These are phyloP conservation scores for Boloria euphrosyne DNA, from an alignment of 2,888 invertebrate genomes.

Conservation along the genomic window DNA sequence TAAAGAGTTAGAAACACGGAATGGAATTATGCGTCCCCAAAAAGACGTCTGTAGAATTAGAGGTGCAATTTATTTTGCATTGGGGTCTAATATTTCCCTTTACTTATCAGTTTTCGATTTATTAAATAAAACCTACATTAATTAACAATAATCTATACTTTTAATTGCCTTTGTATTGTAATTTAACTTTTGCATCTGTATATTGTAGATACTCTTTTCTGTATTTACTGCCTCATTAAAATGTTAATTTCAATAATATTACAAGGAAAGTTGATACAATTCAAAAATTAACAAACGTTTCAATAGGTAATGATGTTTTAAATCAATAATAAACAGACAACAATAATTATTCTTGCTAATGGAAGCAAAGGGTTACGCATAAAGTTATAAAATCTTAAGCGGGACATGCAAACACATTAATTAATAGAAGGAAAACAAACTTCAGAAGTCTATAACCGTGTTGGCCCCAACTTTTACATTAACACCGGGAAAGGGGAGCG, in stretches of 20 bases:
- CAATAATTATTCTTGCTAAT: conserved; percentile 27
- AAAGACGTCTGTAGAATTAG: conserved; percentile 76
- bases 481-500: conserved; percentile 61
- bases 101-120: conserved; percentile 22
- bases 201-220: not conserved
- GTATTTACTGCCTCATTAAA: no score
- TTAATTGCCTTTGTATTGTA: not conserved
- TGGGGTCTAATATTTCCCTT: conserved; percentile 57
- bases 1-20: conserved; percentile 78
- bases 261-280: no score
- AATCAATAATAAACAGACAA: conserved; percentile 19
- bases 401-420: conserved; percentile 75
- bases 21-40: conserved; percentile 79
- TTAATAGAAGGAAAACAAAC: conserved; percentile 75
- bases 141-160: not conserved
- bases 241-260: no score
- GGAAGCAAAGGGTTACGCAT: conserved; percentile 41
- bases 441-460: conserved; percentile 65
- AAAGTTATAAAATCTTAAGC: conserved; percentile 56
- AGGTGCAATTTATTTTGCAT: conserved; percentile 69
- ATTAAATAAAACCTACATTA: not conserved
- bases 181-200: not conserved
- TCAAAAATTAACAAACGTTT: no score
- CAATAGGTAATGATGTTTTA: not conserved
- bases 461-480: conserved; percentile 74